A percentile compares a stretch with the other conserved stretches of the same genome.
phyloP scores from a whole-genome alignment of 2,797 vertebrate genomes.

The Cryptoprocta ferox region DNA sequence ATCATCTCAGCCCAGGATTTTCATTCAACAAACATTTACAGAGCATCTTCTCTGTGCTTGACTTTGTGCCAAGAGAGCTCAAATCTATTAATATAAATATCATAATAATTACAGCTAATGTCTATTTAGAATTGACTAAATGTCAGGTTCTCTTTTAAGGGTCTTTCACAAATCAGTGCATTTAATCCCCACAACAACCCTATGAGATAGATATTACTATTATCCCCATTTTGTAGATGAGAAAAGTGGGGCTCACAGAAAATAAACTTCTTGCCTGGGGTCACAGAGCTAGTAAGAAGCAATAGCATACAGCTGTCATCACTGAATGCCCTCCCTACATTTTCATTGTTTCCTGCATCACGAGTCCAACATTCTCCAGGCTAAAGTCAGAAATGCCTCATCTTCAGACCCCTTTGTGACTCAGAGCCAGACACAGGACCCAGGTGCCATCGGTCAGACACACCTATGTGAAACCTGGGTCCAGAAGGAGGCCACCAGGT shows the following conservation, averaged over 20 bases:
- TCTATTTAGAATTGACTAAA: neutral
- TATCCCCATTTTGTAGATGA: neutral
- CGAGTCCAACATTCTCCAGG: neutral
- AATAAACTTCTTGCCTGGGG: neutral
- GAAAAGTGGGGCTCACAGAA: neutral
- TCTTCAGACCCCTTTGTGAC: neutral
- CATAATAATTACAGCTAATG: neutral
- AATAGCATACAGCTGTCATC: neutral
- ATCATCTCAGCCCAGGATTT: neutral
- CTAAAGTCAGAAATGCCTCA: slow-evolving; percentile 1
- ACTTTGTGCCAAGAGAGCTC: neutral
- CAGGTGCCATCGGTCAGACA: neutral
- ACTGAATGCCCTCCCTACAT: neutral
- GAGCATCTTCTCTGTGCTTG: neutral
- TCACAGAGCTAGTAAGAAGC: neutral
- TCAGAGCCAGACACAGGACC: neutral
- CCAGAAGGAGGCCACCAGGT: neutral
- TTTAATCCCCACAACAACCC: neutral
- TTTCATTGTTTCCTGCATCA: neutral
- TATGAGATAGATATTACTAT: neutral
- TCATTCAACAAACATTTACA: neutral
- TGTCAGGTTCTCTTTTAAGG: neutral
- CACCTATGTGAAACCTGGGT: neutral
- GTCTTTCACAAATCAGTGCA: neutral
- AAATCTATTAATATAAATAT: neutral